Percentiles rank a stretch among this genome's conserved stretches.
These are phyloP conservation scores for Halotydeus destructor DNA, from an alignment of 1,140 invertebrate species.

Conservation along the genomic window DNA sequence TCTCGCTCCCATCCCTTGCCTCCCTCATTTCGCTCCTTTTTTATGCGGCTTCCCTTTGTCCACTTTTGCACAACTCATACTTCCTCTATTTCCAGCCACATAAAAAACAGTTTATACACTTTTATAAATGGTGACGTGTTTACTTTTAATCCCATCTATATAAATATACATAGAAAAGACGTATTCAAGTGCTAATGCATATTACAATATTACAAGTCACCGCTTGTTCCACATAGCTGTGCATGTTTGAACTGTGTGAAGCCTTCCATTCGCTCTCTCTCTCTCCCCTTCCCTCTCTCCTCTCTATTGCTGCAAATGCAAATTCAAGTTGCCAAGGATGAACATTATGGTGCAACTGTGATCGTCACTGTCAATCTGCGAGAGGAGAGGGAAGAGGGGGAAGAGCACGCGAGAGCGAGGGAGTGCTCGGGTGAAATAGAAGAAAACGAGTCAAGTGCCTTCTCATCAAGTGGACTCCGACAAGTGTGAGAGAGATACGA, in stretches of 20 bases:
- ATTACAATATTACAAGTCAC: not conserved
- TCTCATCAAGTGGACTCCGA: not conserved
- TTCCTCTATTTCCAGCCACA: not conserved
- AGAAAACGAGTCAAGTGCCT: not conserved
- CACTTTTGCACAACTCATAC: too few species aligned
- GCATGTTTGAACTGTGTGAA: not conserved
- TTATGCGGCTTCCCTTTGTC: too few species aligned
- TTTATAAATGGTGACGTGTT: not conserved
- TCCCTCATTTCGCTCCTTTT: too few species aligned
- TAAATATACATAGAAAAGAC: not conserved
- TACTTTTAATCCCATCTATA: not conserved
- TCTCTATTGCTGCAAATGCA: not conserved
- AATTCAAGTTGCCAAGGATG: not conserved
- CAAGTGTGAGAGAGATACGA: not conserved
- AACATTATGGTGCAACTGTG: too few species aligned
- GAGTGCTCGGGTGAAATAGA: not conserved
- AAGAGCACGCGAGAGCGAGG: not conserved
- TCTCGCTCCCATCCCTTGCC: too few species aligned
- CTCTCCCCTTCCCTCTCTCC: not conserved
- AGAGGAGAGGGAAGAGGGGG: not conserved
- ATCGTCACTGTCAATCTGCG: not conserved
- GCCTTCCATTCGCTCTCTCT: not conserved
- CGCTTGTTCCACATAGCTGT: not conserved
- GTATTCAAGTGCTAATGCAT: not conserved
- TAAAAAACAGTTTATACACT: not conserved